A percentile compares a stretch with the other conserved stretches of the same genome.
phyloP scores from a whole-genome alignment of 2,797 vertebrate genomes.

The Zalophus californianus region DNA sequence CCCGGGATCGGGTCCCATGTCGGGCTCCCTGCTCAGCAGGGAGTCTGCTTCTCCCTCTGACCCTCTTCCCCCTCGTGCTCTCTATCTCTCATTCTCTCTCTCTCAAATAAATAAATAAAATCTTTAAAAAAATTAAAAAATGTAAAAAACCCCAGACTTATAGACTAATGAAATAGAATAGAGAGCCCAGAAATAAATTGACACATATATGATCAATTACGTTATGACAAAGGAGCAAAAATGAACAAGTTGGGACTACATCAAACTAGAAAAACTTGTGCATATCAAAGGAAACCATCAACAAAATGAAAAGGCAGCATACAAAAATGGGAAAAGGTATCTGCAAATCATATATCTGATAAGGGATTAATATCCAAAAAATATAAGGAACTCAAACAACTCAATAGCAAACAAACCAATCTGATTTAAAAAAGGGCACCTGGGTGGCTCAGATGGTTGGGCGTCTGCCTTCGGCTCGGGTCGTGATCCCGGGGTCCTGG shows the following conservation, averaged over 20 bases:
- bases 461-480: too few species aligned
- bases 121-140: too few species aligned
- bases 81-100: too few species aligned
- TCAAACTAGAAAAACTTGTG: neutral
- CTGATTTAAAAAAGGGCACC: too few species aligned
- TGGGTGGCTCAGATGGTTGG: too few species aligned
- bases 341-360: neutral
- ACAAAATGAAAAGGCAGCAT: neutral
- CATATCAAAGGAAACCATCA: neutral
- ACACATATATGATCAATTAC: neutral
- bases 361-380: neutral
- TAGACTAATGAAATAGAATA: neutral
- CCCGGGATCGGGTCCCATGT: too few species aligned
- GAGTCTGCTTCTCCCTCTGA: too few species aligned
- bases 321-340: neutral
- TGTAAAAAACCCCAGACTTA: neutral
- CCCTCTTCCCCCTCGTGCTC: too few species aligned
- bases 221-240: neutral
- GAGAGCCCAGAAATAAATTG: neutral
- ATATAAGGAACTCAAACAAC: neutral
- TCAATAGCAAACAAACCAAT: neutral
- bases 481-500: too few species aligned
- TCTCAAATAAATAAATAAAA: too few species aligned
- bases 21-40: too few species aligned
- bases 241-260: neutral